Conservation (phyloP, 2,113 vertebrate genomes). For the Zootoca vivipara region DNA sequence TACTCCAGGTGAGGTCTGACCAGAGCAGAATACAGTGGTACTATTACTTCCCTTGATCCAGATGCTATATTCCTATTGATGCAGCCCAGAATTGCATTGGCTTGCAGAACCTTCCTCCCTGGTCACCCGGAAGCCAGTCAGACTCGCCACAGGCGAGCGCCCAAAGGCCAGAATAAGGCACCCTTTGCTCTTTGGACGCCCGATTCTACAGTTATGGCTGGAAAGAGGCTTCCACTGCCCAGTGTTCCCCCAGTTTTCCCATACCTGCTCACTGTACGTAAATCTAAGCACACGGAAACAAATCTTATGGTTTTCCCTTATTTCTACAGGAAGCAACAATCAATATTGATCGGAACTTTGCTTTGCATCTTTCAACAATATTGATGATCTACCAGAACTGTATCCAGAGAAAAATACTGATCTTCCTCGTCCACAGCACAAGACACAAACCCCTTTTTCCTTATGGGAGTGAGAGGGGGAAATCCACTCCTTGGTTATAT, state of each 20-base stretch:
- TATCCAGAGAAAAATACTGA: background rate
- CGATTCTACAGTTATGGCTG: background rate
- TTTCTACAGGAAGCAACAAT: too few relatives aligned
- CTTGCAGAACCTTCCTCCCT: background rate
- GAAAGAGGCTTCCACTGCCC: background rate
- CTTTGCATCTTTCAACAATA: too few relatives aligned
- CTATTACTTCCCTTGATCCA: too few relatives aligned
- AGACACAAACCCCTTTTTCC: background rate
- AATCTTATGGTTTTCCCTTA: too few relatives aligned
- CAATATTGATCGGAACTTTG: too few relatives aligned
- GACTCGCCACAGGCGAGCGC: background rate
- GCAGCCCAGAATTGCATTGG: too few relatives aligned
- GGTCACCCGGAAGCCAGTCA: background rate
- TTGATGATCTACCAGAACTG: too few relatives aligned
- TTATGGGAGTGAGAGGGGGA: background rate
- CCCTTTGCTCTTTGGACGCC: background rate
- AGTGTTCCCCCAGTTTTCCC: background rate
- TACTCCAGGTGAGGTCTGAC: too few relatives aligned
- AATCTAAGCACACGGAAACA: background rate
- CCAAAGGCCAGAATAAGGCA: background rate
- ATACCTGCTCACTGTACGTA: background rate
- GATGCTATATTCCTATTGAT: too few relatives aligned
- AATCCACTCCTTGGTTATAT: background rate
- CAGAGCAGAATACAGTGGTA: too few relatives aligned
- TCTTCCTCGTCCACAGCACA: background rate